Percentiles rank a stretch among this genome's conserved stretches.
Conservation (phyloP, 2,113 vertebrate genomes). For the Thinocorus orbignyianus region DNA sequence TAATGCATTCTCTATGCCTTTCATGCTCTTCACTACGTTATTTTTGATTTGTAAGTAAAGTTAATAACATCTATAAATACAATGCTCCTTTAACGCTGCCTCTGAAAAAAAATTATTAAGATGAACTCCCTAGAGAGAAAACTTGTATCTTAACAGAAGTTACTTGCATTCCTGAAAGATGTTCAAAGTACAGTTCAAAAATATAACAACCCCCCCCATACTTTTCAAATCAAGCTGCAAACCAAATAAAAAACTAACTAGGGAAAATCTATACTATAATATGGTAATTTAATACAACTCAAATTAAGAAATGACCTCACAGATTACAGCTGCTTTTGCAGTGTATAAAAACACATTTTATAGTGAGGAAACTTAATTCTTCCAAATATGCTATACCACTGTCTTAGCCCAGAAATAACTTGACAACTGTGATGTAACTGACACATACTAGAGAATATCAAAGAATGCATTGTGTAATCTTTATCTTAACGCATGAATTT, state of each 20-base stretch:
- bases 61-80: not conserved
- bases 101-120: not conserved
- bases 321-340: not conserved
- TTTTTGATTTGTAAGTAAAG: not conserved
- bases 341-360: not conserved
- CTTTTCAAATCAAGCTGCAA: not conserved
- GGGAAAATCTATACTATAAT: not conserved
- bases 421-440: not conserved
- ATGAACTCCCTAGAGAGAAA: not conserved
- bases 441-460: not conserved
- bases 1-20: not conserved
- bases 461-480: not conserved
- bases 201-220: accelerated
- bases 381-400: not conserved
- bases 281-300: not conserved
- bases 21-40: not conserved
- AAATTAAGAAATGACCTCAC: not conserved
- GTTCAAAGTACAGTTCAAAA: not conserved
- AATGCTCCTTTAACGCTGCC: not conserved
- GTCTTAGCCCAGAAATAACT: not conserved
- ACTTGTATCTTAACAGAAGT: not conserved
- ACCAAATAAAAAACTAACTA: not conserved
- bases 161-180: not conserved
- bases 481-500: not conserved
- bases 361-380: not conserved